Evolutionary conservation across 2,888 invertebrate species (phyloP).

Genomic region (Tillus elongatus): DNA sequence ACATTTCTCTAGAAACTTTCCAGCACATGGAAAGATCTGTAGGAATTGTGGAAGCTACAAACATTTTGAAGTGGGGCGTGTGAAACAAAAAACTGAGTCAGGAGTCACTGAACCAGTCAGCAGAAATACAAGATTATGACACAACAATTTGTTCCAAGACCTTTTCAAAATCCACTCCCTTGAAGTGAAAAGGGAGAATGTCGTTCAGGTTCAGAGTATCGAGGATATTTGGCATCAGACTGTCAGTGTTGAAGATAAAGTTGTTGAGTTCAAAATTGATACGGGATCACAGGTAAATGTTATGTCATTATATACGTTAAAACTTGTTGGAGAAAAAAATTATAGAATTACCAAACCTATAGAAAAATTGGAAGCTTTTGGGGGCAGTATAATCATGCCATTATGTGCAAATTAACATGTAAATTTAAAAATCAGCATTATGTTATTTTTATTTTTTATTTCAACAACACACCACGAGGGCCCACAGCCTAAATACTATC

Average conservation of each 20-base stretch:
- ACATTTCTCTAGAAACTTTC: neutral
- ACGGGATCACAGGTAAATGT: neutral
- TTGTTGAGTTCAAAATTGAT: slow-evolving; percentile 1
- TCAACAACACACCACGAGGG: too few species aligned
- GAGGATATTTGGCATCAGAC: neutral
- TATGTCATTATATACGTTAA: neutral
- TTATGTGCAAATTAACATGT: too few species aligned
- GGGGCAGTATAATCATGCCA: too few species aligned
- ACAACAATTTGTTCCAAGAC: slow-evolving; percentile 8
- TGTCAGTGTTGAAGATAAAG: slow-evolving; percentile 13
- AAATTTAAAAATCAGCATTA: too few species aligned
- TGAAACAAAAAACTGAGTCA: neutral
- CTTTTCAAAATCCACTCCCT: neutral
- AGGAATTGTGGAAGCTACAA: neutral
- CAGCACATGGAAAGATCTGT: neutral
- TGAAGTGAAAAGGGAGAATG: neutral
- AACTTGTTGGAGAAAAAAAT: too few species aligned
- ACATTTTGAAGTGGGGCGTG: neutral
- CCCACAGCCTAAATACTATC: too few species aligned
- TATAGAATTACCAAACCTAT: too few species aligned
- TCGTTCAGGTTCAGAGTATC: neutral
- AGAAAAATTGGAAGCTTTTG: too few species aligned
- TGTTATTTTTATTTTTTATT: too few species aligned
- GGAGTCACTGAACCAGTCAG: neutral
- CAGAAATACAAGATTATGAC: neutral